These are phyloP conservation scores for Oreocharis arfaki DNA, from an alignment of 2,113 vertebrate genomes.

Conservation along the genomic window DNA sequence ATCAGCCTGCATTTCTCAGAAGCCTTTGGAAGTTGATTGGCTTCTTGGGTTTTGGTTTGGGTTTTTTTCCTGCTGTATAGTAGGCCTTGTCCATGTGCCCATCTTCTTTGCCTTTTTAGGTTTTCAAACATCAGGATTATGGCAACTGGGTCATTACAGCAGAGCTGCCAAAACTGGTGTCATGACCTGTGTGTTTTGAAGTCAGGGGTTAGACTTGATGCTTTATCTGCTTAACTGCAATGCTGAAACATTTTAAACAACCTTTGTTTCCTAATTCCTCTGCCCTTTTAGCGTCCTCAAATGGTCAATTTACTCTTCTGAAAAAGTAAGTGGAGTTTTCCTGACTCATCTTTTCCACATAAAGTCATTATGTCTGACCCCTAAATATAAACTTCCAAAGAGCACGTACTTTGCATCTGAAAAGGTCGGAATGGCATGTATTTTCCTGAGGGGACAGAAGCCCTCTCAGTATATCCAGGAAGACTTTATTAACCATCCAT, in stretches of 20 bases:
- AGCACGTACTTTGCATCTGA: neutral
- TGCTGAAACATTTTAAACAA: neutral
- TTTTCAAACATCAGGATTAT: neutral
- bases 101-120: neutral
- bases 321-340: neutral
- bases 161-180: neutral
- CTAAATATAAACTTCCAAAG: conserved; percentile 13
- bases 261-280: neutral
- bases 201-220: neutral
- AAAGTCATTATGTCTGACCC: neutral
- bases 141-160: neutral
- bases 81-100: no score
- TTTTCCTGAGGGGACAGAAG: neutral
- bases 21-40: neutral
- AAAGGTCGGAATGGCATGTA: neutral
- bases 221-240: neutral
- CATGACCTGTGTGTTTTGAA: neutral
- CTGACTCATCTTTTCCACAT: neutral
- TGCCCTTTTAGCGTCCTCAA: neutral
- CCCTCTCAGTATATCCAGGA: neutral
- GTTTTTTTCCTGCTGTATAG: neutral
- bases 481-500: neutral
- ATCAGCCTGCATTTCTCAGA: neutral
- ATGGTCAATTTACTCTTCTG: neutral
- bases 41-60: neutral